phyloP scores from a whole-genome alignment of 2,113 vertebrate genomes.

The Vulpes vulpes region DNA sequence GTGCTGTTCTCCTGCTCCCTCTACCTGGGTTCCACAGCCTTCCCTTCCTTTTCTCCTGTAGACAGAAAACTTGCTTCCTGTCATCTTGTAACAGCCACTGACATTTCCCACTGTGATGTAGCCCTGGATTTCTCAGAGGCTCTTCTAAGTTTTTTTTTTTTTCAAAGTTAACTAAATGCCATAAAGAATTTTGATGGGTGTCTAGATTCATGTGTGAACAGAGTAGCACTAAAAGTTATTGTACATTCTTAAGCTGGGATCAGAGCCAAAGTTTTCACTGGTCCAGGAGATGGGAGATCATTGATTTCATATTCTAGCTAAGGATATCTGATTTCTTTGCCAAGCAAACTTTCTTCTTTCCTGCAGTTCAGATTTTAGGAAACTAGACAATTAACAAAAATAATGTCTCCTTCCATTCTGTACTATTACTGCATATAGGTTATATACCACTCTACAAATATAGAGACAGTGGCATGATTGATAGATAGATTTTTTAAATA shows the following conservation, averaged over 20 bases:
- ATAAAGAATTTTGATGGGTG: not conserved
- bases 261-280: not conserved
- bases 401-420: not conserved
- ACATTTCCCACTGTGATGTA: not conserved
- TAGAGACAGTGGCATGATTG: not conserved
- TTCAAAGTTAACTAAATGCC: not conserved
- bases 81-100: not conserved
- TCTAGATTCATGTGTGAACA: not conserved
- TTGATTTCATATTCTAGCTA: not conserved
- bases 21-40: not conserved
- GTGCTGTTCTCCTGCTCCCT: not conserved
- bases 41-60: not conserved
- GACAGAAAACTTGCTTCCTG: not conserved
- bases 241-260: not conserved
- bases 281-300: not conserved
- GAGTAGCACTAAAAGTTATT: not conserved
- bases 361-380: not conserved
- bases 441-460: not conserved
- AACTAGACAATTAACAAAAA: not conserved
- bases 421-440: not conserved
- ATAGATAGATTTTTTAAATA: not conserved
- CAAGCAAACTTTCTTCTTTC: not conserved
- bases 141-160: not conserved
- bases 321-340: not conserved
- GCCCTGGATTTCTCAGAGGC: not conserved